Conservation (phyloP, 2,888 invertebrate genomes). For the Erebia epiphron region DNA sequence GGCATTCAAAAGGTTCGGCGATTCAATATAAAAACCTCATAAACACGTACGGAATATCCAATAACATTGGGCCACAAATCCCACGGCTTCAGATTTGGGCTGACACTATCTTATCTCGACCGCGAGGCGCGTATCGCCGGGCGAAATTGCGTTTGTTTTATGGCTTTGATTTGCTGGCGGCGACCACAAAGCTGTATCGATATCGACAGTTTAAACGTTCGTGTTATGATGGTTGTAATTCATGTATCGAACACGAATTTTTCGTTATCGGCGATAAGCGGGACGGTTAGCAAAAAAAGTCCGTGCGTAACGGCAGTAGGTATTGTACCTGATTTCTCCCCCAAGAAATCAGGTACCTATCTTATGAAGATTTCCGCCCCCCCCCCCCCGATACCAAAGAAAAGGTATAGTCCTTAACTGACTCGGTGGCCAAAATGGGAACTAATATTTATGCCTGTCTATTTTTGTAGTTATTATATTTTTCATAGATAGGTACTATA, state of each 20-base stretch:
- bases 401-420: too few species aligned
- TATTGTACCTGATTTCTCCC: too few species aligned
- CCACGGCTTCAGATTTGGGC: conserved; percentile 78
- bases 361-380: too few species aligned
- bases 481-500: too few species aligned
- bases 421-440: too few species aligned
- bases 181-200: conserved; percentile 70
- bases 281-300: conserved; percentile 53
- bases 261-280: conserved; percentile 70
- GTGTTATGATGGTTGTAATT: conserved; percentile 80
- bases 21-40: conserved; percentile 38
- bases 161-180: conserved; percentile 79
- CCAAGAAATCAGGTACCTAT: too few species aligned
- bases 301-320: too few species aligned
- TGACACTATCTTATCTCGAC: conserved; percentile 74
- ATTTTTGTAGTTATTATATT: too few species aligned
- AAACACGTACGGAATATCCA: conserved; percentile 55
- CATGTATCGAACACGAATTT: conserved; percentile 77
- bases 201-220: conserved; percentile 70
- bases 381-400: too few species aligned
- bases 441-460: too few species aligned
- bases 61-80: conserved; percentile 69
- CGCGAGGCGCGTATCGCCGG: conserved; percentile 61
- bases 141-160: conserved; percentile 81
- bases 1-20: conserved; percentile 24